phyloP scores from a whole-genome alignment of 2,797 vertebrate species.

The Chaenodraco wilsoni region DNA sequence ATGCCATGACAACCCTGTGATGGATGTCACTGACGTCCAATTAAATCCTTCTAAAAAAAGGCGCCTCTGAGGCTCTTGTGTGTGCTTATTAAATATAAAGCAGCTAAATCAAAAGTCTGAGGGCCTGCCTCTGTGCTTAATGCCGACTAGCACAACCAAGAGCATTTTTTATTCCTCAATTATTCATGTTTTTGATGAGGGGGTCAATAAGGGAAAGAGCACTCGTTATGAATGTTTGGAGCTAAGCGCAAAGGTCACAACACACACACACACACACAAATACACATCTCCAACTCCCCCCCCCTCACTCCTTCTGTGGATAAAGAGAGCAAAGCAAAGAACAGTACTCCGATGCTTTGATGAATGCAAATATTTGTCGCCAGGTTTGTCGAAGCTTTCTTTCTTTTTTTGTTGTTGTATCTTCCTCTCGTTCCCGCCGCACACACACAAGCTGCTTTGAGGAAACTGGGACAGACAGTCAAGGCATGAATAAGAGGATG shows the following conservation, averaged over 20 bases:
- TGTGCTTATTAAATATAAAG: constrained; percentile 89
- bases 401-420: constrained; percentile 44
- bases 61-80: constrained; percentile 75
- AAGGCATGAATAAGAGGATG: constrained; percentile 72
- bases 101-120: constrained; percentile 84
- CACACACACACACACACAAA: constrained; percentile 32
- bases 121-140: constrained; percentile 74
- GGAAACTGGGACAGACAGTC: constrained; percentile 72
- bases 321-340: constrained; percentile 71
- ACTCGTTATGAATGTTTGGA: constrained; percentile 84
- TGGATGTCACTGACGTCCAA: constrained; percentile 87
- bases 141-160: constrained; percentile 73
- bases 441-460: constrained; percentile 53
- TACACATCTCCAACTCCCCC: constrained; percentile 61
- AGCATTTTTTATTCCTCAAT: constrained; percentile 75
- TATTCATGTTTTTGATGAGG: constrained; percentile 85
- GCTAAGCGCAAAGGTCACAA: constrained; percentile 82
- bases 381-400: constrained; percentile 71
- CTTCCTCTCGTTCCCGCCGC: constrained; percentile 42
- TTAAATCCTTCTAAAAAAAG: constrained; percentile 85
- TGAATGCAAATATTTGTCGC: constrained; percentile 81
- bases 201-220: constrained; percentile 84
- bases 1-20: constrained; percentile 86
- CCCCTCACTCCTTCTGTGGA: constrained; percentile 36
- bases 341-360: constrained; percentile 70